These are phyloP conservation scores for Episyrphus balteatus DNA, from an alignment of 1,140 invertebrate species.

Conservation along the genomic window DNA sequence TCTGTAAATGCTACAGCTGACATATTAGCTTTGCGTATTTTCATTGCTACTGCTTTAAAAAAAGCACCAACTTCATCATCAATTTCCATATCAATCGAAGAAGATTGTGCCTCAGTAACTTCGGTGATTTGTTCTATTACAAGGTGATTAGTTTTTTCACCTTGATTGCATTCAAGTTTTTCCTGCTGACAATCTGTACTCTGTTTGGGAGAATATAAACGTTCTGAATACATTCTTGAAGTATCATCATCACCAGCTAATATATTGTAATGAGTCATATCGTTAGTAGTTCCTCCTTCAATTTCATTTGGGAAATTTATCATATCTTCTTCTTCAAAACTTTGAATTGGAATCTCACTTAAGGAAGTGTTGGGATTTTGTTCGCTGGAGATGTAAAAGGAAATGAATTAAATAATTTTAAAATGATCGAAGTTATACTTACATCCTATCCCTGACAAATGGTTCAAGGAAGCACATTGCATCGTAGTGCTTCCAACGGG, in stretches of 20 bases:
- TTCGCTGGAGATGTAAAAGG: neutral
- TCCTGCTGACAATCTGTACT: neutral
- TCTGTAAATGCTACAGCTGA: constrained; percentile 31
- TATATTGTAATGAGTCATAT: no score
- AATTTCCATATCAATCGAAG: neutral
- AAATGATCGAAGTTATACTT: neutral
- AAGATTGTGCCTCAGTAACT: no score
- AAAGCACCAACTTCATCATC: constrained; percentile 34
- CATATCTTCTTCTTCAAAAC: neutral
- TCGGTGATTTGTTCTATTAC: no score
- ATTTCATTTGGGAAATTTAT: neutral
- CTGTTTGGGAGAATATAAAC: neutral
- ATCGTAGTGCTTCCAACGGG: constrained; percentile 34
- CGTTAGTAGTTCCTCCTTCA: no score
- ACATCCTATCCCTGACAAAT: constrained; percentile 26
- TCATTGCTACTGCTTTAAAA: constrained; percentile 32
- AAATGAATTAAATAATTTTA: neutral
- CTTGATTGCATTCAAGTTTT: no score
- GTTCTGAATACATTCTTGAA: no score
- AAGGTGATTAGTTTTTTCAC: no score
- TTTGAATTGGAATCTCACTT: neutral
- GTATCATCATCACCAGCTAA: no score
- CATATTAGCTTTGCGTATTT: constrained; percentile 29
- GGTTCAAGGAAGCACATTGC: constrained; percentile 28
- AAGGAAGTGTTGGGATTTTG: neutral